phyloP scores from a whole-genome alignment of 2,113 vertebrate species.

The Stegostoma tigrinum region DNA sequence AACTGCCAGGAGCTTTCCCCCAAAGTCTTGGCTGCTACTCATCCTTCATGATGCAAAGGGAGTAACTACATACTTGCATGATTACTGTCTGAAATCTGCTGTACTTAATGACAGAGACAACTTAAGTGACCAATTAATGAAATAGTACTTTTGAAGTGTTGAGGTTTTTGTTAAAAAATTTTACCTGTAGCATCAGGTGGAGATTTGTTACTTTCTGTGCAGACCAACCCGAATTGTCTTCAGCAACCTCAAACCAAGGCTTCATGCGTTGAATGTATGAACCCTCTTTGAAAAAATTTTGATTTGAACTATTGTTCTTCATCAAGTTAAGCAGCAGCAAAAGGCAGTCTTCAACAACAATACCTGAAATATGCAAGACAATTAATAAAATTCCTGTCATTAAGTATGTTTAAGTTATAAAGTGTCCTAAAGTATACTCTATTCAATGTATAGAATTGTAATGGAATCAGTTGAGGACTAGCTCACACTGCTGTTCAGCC shows the following conservation, averaged over 20 bases:
- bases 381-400: too few species aligned
- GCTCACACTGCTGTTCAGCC: too few species aligned
- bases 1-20: neutral
- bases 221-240: conserved; percentile 94
- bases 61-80: neutral
- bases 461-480: neutral
- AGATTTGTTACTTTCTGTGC: conserved; percentile 97
- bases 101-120: neutral
- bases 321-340: conserved; percentile 82
- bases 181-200: conserved; percentile 94
- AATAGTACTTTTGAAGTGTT: too few species aligned
- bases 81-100: neutral
- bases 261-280: conserved; percentile 97
- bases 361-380: conserved; percentile 60
- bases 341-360: conserved; percentile 96
- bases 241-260: conserved; percentile 95
- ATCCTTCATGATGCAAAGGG: neutral
- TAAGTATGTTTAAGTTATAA: neutral
- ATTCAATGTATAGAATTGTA: neutral
- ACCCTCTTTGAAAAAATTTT: conserved; percentile 98
- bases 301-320: conserved; percentile 97
- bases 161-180: neutral
- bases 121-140: neutral
- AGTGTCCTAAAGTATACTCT: neutral
- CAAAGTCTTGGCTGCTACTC: neutral